Percentiles rank a stretch among this genome's conserved stretches.
These are phyloP conservation scores for Origma solitaria DNA, from an alignment of 2,113 vertebrate genomes.

Conservation along the genomic window DNA sequence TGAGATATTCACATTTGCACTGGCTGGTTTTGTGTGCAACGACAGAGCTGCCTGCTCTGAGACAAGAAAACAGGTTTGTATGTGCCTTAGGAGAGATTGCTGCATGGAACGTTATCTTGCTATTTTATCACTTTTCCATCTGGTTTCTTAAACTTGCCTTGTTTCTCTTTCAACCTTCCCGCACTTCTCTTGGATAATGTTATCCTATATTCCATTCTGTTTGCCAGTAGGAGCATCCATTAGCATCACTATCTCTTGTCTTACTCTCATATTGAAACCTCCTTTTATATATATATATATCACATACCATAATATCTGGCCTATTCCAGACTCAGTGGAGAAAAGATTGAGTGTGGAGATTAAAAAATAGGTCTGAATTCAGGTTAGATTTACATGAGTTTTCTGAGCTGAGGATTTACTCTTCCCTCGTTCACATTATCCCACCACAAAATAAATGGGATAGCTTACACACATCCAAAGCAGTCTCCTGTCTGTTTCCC, in stretches of 20 bases:
- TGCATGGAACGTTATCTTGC: background rate
- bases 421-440: background rate
- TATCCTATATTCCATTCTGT: background rate
- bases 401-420: background rate
- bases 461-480: background rate
- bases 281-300: background rate
- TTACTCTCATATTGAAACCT: background rate
- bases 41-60: background rate
- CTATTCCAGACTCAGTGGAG: background rate
- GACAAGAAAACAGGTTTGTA: background rate
- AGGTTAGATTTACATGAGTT: background rate
- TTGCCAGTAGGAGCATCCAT: background rate
- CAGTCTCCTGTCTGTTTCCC: background rate
- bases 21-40: background rate
- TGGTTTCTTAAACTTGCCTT: background rate
- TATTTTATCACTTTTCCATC: background rate
- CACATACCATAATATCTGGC: background rate
- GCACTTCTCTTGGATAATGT: background rate
- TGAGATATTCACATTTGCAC: background rate
- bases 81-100: background rate
- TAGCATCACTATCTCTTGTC: background rate
- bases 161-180: background rate
- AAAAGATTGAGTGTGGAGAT: background rate
- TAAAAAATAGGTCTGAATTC: background rate
- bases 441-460: background rate